These are phyloP conservation scores for Irena cyanogastra DNA, from an alignment of 2,113 vertebrate genomes.

Conservation along the genomic window DNA sequence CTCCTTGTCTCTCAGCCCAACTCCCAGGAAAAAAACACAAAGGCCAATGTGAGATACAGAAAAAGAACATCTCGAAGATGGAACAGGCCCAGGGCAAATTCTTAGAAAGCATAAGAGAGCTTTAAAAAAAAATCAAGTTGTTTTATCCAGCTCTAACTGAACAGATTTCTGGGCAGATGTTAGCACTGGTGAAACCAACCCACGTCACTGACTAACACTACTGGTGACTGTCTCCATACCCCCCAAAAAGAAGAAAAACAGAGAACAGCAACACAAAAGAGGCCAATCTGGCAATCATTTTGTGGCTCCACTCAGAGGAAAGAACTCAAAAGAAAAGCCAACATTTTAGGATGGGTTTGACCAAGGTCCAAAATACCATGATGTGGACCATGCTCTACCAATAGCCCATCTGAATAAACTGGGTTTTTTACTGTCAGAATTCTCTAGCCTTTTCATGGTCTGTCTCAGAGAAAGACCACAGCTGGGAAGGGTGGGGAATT, in stretches of 20 bases:
- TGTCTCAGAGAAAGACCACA: background rate
- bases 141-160: constrained; percentile 29
- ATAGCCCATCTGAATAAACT: background rate
- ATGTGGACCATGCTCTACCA: background rate
- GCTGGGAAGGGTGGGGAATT: background rate
- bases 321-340: constrained; percentile 5
- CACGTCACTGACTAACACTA: background rate
- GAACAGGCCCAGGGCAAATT: constrained; percentile 59
- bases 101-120: constrained; percentile 67
- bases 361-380: background rate
- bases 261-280: background rate
- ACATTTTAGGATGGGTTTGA: background rate
- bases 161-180: constrained; percentile 6
- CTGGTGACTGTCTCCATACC: background rate
- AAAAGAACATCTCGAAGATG: constrained; percentile 38
- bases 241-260: constrained; percentile 10
- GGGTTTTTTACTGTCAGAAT: background rate
- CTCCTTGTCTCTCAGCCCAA: background rate
- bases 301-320: background rate
- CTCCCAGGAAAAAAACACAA: constrained; percentile 27
- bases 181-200: constrained; percentile 9
- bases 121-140: background rate
- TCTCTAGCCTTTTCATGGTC: background rate
- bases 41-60: background rate
- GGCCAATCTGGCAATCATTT: background rate